These are phyloP conservation scores for Haliclona indistincta DNA, from an alignment of 37 sponge, comb jelly and placozoan species.

Conservation along the genomic window DNA sequence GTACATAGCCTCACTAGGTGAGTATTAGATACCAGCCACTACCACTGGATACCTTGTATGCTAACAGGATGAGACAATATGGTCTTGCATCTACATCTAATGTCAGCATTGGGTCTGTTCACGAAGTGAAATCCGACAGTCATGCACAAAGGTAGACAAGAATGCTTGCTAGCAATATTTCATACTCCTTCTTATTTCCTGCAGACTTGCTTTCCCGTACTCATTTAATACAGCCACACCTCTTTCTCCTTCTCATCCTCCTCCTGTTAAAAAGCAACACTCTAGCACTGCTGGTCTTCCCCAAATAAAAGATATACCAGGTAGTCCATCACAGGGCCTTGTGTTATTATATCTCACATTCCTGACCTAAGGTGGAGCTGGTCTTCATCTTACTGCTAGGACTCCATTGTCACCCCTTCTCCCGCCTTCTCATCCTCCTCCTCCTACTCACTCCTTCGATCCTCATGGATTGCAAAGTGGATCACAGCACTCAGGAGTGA, in stretches of 20 bases:
- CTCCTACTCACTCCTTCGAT: too few species aligned
- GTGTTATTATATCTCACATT: too few species aligned
- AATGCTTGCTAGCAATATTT: neutral
- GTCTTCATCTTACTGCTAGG: too few species aligned
- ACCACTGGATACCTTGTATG: neutral
- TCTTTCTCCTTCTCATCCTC: constrained; percentile 11
- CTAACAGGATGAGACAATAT: neutral
- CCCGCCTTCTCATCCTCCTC: too few species aligned
- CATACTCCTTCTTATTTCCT: neutral
- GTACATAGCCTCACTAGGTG: too few species aligned
- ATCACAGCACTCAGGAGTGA: too few species aligned
- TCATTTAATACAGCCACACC: neutral
- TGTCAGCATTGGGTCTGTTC: neutral
- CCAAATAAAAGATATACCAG: neutral
- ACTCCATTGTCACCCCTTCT: too few species aligned
- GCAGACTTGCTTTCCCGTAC: neutral
- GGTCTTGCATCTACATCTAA: neutral
- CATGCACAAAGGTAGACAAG: neutral
- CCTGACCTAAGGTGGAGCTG: too few species aligned
- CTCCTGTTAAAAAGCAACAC: constrained; percentile 3
- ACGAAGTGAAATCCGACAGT: neutral
- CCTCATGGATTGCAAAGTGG: too few species aligned
- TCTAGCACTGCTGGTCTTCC: constrained; percentile 4
- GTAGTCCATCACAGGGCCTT: too few species aligned
- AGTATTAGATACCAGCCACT: too few species aligned